A percentile compares a stretch with the other conserved stretches of the same genome.
Conservation (phyloP, 2,888 invertebrate species). For the Melanophora roralis region DNA sequence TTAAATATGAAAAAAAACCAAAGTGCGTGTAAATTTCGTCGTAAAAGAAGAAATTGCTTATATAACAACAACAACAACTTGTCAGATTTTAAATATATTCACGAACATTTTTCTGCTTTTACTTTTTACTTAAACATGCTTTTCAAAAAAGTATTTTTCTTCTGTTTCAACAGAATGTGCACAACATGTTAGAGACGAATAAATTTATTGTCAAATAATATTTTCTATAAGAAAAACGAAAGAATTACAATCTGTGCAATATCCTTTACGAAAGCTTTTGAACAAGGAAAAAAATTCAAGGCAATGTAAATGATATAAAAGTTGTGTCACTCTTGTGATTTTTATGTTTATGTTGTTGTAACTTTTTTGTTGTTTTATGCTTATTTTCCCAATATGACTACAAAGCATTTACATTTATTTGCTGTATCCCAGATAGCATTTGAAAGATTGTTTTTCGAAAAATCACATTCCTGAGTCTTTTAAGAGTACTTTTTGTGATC, state of each 20-base stretch:
- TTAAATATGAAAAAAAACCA: neutral
- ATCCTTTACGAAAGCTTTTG: too few relatives aligned
- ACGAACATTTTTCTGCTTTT: neutral
- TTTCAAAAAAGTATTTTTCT: neutral
- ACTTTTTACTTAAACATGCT: neutral
- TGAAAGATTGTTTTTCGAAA: too few relatives aligned
- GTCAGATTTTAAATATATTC: constrained; percentile 17
- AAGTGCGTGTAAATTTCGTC: constrained; percentile 29
- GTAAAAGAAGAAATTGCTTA: constrained; percentile 14
- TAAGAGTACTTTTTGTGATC: too few relatives aligned
- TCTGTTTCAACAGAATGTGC: neutral
- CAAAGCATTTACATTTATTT: constrained; percentile 21
- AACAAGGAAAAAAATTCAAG: neutral
- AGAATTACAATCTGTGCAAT: too few relatives aligned
- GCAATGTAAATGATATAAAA: neutral
- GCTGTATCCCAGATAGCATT: too few relatives aligned
- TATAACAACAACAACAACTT: constrained; percentile 10
- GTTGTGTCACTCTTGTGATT: neutral
- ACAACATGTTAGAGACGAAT: neutral
- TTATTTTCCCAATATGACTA: constrained; percentile 44
- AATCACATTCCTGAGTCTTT: too few relatives aligned
- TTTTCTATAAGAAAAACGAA: too few relatives aligned
- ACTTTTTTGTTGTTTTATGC: constrained; percentile 21
- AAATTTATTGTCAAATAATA: too few relatives aligned
- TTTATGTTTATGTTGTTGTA: neutral